Percentiles rank a stretch among this genome's conserved stretches.
These are phyloP conservation scores for Propithecus deckenii DNA, from an alignment of 2,797 vertebrate species.

Conservation along the genomic window DNA sequence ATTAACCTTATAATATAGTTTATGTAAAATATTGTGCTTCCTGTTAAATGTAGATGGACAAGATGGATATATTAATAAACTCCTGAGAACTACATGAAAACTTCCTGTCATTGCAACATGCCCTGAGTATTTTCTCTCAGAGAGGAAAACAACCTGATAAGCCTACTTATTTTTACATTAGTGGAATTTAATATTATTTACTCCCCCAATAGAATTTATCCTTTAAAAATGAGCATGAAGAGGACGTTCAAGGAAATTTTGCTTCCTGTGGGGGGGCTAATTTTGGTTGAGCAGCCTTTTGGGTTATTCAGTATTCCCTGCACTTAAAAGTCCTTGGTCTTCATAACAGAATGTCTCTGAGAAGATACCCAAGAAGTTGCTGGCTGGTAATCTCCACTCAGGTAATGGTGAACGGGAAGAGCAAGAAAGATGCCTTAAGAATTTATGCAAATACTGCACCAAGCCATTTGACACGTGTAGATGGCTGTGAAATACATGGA, in stretches of 20 bases:
- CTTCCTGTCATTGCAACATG: not conserved
- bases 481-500: not conserved
- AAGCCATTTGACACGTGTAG: not conserved
- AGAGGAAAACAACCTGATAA: not conserved
- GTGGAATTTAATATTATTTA: not conserved
- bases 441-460: not conserved
- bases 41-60: not conserved
- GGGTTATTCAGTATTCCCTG: not conserved
- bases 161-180: not conserved
- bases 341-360: not conserved
- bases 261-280: not conserved
- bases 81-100: not conserved
- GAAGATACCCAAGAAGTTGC: not conserved
- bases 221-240: not conserved
- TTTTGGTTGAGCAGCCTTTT: not conserved
- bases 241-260: not conserved
- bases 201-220: not conserved
- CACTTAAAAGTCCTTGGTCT: not conserved
- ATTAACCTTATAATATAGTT: not conserved
- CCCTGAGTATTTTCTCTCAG: not conserved
- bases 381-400: not conserved
- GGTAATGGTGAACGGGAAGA: not conserved
- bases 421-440: not conserved
- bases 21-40: not conserved
- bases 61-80: not conserved